Conservation (phyloP, 2,888 invertebrate genomes). For the Nomada fucata region DNA sequence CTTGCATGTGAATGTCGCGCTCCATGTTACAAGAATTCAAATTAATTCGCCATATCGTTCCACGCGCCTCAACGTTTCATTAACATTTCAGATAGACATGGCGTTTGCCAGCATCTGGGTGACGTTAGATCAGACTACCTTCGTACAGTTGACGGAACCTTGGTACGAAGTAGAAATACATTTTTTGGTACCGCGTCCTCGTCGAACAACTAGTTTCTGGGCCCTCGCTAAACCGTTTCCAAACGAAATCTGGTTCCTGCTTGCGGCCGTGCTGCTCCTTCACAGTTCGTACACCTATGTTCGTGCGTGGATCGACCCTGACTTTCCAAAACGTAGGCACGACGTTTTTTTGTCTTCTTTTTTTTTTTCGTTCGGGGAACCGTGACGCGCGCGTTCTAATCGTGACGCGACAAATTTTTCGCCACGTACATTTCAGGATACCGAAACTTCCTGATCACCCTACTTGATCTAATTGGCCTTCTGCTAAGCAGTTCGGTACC, state of each 20-base stretch:
- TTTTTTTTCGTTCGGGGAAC: too few relatives aligned
- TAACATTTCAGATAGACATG: constrained; percentile 71
- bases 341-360: too few relatives aligned
- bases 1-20: too few relatives aligned
- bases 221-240: constrained; percentile 78
- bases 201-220: constrained; percentile 76
- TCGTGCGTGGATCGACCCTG: constrained; percentile 72
- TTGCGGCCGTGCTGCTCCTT: constrained; percentile 63
- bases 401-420: background rate
- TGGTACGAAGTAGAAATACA: constrained; percentile 75
- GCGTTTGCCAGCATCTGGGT: constrained; percentile 79
- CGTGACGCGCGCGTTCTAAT: too few relatives aligned
- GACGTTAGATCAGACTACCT: constrained; percentile 66
- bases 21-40: too few relatives aligned
- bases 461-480: constrained; percentile 75
- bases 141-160: constrained; percentile 73
- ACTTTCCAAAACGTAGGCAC: constrained; percentile 71
- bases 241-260: constrained; percentile 70
- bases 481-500: constrained; percentile 74
- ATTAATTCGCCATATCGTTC: too few relatives aligned
- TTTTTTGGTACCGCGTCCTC: constrained; percentile 80
- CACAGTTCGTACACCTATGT: constrained; percentile 69
- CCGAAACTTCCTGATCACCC: constrained; percentile 69
- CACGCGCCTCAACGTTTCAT: too few relatives aligned
- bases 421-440: constrained; percentile 68